Evolutionary conservation across 2,888 invertebrate genomes (phyloP).

Genomic region (Mimumesa dahlbomi): DNA sequence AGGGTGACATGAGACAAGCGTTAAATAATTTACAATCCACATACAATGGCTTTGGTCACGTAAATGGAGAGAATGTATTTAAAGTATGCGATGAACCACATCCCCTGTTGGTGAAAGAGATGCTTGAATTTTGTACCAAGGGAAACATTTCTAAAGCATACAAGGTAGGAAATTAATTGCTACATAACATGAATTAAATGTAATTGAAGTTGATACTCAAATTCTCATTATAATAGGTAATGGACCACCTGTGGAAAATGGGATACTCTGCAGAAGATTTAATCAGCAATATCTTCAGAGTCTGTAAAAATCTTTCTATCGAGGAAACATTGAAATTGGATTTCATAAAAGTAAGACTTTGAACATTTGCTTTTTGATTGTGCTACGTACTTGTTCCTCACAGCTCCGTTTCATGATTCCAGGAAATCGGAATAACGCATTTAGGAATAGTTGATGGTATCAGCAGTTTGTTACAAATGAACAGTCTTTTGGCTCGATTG

Average conservation of each 20-base stretch:
- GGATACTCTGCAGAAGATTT: conserved; percentile 99
- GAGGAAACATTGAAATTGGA: conserved; percentile 91
- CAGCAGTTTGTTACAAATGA: conserved; percentile 92
- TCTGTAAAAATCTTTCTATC: conserved; percentile 92
- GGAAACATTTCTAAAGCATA: conserved; percentile 93
- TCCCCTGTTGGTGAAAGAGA: conserved; percentile 94
- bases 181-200: no score
- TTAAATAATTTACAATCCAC: conserved; percentile 98
- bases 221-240: conserved; percentile 81
- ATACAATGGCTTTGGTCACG: conserved; percentile 93
- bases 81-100: conserved; percentile 99
- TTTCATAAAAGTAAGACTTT: conserved; percentile 86
- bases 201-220: background rate
- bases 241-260: conserved; percentile 93
- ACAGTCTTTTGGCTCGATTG: conserved; percentile 91
- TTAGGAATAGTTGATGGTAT: conserved; percentile 95
- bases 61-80: conserved; percentile 97
- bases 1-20: conserved; percentile 99
- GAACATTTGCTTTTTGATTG: no score
- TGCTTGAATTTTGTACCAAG: conserved; percentile 91
- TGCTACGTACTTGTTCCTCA: no score
- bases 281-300: conserved; percentile 96
- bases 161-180: conserved; percentile 81
- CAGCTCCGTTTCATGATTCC: conserved; percentile 62
- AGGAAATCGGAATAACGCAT: conserved; percentile 96